Conservation (phyloP, 1,140 invertebrate species). For the Sycophaga agraensis region DNA sequence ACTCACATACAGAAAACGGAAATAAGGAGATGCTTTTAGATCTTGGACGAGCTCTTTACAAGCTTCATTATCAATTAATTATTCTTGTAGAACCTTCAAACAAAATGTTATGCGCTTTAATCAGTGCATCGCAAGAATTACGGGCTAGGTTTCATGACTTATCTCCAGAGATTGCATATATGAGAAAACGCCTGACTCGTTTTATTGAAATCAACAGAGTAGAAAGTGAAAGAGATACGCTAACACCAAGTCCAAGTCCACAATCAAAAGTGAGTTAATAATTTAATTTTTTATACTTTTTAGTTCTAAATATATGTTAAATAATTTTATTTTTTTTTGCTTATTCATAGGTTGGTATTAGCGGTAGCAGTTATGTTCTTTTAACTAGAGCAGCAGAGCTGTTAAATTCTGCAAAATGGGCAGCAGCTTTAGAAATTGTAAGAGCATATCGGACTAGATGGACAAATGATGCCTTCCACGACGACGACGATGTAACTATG, state of each 20-base stretch:
- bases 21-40: constrained; percentile 70
- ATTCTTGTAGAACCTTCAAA: constrained; percentile 88
- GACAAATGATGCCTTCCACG: constrained; percentile 62
- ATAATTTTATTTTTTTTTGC: not conserved
- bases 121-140: constrained; percentile 57
- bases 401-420: constrained; percentile 66
- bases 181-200: constrained; percentile 58
- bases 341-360: not conserved
- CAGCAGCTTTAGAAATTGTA: constrained; percentile 65
- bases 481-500: constrained; percentile 65
- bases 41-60: constrained; percentile 83
- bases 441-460: constrained; percentile 65
- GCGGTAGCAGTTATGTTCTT: constrained; percentile 54
- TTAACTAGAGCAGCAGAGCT: constrained; percentile 64
- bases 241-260: constrained; percentile 59
- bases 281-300: not conserved
- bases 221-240: constrained; percentile 63
- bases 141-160: constrained; percentile 62
- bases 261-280: constrained; percentile 37
- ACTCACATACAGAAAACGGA: constrained; percentile 54
- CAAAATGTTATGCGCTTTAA: constrained; percentile 78
- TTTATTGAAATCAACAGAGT: constrained; percentile 59
- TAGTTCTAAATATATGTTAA: too few relatives aligned
- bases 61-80: constrained; percentile 90
- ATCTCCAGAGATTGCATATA: constrained; percentile 59